These are phyloP conservation scores for Xylota segnis DNA, from an alignment of 2,888 invertebrate genomes.

Conservation along the genomic window DNA sequence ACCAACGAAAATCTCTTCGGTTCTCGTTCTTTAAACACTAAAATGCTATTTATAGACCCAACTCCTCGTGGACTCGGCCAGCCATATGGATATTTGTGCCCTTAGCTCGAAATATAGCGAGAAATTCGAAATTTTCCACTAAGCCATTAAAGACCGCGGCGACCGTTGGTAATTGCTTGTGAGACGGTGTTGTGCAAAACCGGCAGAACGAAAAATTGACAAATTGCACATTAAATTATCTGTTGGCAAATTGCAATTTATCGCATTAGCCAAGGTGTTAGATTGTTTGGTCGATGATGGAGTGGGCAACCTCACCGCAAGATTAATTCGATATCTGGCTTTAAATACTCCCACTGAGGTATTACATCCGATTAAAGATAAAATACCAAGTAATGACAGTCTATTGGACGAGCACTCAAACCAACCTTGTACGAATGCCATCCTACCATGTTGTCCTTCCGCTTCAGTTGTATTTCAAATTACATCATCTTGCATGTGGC, in stretches of 20 bases:
- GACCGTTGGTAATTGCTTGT: constrained; percentile 11
- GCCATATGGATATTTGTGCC: not conserved
- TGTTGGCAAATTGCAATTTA: constrained; percentile 48
- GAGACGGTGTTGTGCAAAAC: constrained; percentile 23
- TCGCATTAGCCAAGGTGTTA: constrained; percentile 55
- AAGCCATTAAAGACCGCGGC: not conserved
- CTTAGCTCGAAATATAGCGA: not conserved
- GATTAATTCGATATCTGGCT: not conserved
- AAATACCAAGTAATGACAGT: constrained; percentile 16
- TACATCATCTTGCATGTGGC: constrained; percentile 74
- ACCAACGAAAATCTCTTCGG: no score
- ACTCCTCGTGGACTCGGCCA: not conserved
- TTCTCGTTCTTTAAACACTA: not conserved
- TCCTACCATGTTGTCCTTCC: constrained; percentile 75
- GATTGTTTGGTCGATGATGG: constrained; percentile 15
- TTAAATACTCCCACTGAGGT: constrained; percentile 5
- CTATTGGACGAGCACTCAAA: constrained; percentile 22
- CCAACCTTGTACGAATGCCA: constrained; percentile 50
- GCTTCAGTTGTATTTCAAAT: constrained; percentile 71
- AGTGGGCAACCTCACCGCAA: not conserved
- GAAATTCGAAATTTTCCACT: constrained; percentile 13
- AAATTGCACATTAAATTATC: constrained; percentile 41
- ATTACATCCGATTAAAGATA: constrained; percentile 55
- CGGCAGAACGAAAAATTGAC: constrained; percentile 29
- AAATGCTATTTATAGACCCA: not conserved